These are phyloP conservation scores for Hexactinellida sp. DNA, from an alignment of 37 sponge, comb jelly and placozoan genomes.

Conservation along the genomic window DNA sequence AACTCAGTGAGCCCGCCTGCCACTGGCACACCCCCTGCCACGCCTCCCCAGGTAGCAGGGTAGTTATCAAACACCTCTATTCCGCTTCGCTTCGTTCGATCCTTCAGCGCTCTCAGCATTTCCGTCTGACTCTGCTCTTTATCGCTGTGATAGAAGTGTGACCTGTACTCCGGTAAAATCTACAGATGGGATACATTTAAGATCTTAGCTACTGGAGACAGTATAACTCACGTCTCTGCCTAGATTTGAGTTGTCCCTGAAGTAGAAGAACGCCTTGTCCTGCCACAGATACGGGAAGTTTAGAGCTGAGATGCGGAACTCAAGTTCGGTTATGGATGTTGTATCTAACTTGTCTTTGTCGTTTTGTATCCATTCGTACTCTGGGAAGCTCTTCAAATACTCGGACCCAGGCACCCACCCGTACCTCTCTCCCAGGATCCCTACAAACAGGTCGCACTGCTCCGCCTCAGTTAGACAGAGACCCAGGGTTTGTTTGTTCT, in stretches of 20 bases:
- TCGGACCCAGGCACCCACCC: slow-evolving; percentile 75
- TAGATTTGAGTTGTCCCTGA: slow-evolving; percentile 40
- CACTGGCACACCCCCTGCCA: slow-evolving; percentile 60
- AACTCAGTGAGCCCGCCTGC: slow-evolving; percentile 65
- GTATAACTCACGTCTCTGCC: not conserved
- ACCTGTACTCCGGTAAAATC: not conserved
- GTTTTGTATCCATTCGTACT: slow-evolving; percentile 80
- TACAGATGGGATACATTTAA: not conserved
- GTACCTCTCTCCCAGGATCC: slow-evolving; percentile 82
- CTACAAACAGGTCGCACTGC: slow-evolving; percentile 73
- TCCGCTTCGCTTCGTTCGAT: slow-evolving; percentile 48
- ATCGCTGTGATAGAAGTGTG: not conserved
- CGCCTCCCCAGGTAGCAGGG: slow-evolving; percentile 61
- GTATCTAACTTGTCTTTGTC: slow-evolving; percentile 26
- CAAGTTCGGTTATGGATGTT: slow-evolving; percentile 86
- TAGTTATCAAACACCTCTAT: slow-evolving; percentile 76
- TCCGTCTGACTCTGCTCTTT: slow-evolving; percentile 17
- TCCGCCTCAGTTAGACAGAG: slow-evolving; percentile 80
- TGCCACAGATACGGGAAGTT: slow-evolving; percentile 33
- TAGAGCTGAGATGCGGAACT: slow-evolving; percentile 69
- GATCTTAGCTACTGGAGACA: not conserved
- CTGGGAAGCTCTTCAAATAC: slow-evolving; percentile 36
- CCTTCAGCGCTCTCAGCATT: slow-evolving; percentile 63
- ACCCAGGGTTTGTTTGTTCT: slow-evolving; percentile 59
- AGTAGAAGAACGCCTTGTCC: slow-evolving; percentile 72